phyloP scores from a whole-genome alignment of 2,113 vertebrate species.

The Cheilinus undulatus region DNA sequence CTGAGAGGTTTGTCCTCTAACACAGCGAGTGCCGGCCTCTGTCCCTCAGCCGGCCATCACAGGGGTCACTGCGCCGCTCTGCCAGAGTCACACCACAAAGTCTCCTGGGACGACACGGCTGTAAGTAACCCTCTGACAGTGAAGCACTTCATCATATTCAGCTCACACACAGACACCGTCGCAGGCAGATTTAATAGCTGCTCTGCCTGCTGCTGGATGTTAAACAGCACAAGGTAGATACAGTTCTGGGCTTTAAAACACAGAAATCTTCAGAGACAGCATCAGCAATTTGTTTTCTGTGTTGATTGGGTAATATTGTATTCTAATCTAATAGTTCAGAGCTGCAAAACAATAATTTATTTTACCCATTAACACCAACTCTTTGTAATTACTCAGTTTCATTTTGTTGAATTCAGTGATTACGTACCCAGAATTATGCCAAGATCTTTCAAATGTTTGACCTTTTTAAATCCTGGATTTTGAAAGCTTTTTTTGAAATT shows the following conservation, averaged over 20 bases:
- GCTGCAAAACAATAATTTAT: background rate
- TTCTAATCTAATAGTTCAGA: background rate
- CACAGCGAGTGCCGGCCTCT: slow-evolving; percentile 51
- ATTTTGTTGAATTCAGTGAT: too few relatives aligned
- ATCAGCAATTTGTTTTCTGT: background rate
- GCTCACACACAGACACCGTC: slow-evolving; percentile 52
- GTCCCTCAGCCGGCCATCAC: slow-evolving; percentile 65
- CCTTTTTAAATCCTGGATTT: too few relatives aligned
- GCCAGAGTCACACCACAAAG: slow-evolving; percentile 67
- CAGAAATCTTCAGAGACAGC: background rate
- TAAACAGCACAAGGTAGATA: slow-evolving; percentile 20
- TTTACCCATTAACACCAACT: background rate
- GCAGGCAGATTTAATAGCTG: slow-evolving; percentile 34
- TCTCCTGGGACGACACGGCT: slow-evolving; percentile 59
- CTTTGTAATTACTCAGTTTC: too few relatives aligned
- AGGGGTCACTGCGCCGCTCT: slow-evolving; percentile 65
- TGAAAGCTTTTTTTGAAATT: too few relatives aligned
- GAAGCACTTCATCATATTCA: slow-evolving; percentile 74
- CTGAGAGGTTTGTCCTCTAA: slow-evolving; percentile 73
- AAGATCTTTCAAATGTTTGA: too few relatives aligned
- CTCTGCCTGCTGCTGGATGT: slow-evolving; percentile 31
- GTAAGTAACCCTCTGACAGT: slow-evolving; percentile 71
- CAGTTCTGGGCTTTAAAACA: slow-evolving; percentile 13
- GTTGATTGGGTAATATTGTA: background rate
- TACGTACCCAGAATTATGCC: too few relatives aligned